Evolutionary conservation across 2,797 vertebrate genomes (phyloP), one percentile per base, ranked within the genome.

Genomic region (Chlorospingus semifuscus): DNA sequence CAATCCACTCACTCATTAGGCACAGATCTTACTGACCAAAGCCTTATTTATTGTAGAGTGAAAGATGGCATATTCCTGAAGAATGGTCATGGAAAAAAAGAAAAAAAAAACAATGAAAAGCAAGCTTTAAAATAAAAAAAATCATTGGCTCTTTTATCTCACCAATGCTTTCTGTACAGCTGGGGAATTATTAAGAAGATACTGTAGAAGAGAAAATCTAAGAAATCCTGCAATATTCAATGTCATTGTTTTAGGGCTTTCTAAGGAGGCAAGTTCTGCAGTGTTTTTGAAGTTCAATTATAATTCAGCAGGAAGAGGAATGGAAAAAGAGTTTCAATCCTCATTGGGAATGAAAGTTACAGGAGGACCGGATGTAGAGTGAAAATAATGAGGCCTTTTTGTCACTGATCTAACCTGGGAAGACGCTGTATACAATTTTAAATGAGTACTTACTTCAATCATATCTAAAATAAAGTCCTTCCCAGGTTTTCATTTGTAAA

Each of bases 241-340:
- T 74, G 26, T 52, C 87, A 46, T 70, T 92, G 72, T 93, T 90
- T 87, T 70, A 90, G 66, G 18, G 6, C 8, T 82, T 92, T 96
- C 79, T 86, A 84, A 89, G 61, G 55, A 59, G 57, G 22, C 24
- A 74, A 69, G 59, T 81, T 95, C 77, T 86, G 19, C 52, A 76
- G 65, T 63, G 39, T 12, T 72, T 80, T 81, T 81, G 84, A 96
- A 89, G 55, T 15, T 92, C 69, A 83, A 66, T 93, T 92, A 52
- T 39, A 83, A 89, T 86, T 89, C 72, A 86, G 32, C n/a, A 86
- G 71, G 32, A 95, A 83, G 52, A 94, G 39, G 39, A 8, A 78
- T 36, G 29, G 47, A 72, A 49, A 56, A 81, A 77, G 47, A 41
- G 75, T 83, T 94, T 55, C 86, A 91, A 32, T 68, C 34, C 71